Base-by-base conservation (phyloP, 2,113 vertebrate species). In the Hemibagrus wyckioides region DNA sequence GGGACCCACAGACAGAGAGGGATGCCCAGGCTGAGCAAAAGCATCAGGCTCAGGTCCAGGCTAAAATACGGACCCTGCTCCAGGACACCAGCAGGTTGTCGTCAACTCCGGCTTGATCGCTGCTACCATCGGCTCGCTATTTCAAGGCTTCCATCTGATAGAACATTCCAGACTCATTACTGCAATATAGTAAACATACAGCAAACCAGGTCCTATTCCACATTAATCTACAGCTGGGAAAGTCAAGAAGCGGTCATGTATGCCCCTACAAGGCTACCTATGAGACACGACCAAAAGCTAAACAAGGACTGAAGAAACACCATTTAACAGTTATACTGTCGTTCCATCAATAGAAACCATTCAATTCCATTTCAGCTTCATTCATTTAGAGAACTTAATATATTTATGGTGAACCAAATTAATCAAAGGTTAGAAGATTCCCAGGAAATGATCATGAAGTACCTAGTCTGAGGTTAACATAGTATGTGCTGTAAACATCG, bases 71-170 rank as follows among this genome's bases (percentile, higher is more conserved):
- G 77, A 81, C 19, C 33, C 48, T 57, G 77, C 63, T 80, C 33
- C n/a, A 54, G 61, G 77, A 69, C 61, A 82, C 79, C 61, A 73
- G 39, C 84, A 82, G 17, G 44, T 69, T 87, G 88, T 89, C 88
- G 84, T 89, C 91, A 83, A 89, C 75, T 88, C 86, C 81, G n/a
- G 90, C 88, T 86, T 73, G 92, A 92, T 92, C 91, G 89, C 84
- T 67, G 82, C 14, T 2, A 91, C 91, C 90, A 88, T 92, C 90
- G 89, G 83, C 77, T 81, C 23, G 30, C 13, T 9, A 89, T 91
- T 90, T 87, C 86, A 89, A 92, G 93, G 92, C 93, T 91, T 80
- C 83, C 57, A 92, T 94, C 93, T 92, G 93, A 94, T 94, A 92
- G 90, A 89, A 80, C 88, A 48, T 82, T 50, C 90, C 83, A 84